phyloP scores from a whole-genome alignment of 1,140 invertebrate genomes.

The Druon quercuslanigerum region DNA sequence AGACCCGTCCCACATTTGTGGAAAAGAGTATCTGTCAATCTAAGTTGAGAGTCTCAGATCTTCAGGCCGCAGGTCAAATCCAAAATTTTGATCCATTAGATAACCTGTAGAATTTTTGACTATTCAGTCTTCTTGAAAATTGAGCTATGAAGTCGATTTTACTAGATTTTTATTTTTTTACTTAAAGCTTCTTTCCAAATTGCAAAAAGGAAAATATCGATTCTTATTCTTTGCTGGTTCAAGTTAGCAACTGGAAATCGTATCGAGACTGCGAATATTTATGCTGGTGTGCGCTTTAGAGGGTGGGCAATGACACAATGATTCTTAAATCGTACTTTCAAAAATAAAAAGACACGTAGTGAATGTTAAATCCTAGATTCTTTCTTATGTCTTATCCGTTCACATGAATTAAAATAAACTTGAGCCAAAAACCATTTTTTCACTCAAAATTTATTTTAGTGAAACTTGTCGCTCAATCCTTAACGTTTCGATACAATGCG shows the following conservation, averaged over 20 bases:
- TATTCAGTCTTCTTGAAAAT: not conserved
- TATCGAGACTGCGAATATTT: not conserved
- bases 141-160: no score
- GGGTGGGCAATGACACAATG: not conserved
- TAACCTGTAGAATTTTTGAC: no score
- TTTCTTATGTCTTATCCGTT: no score
- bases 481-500: no score
- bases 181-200: no score
- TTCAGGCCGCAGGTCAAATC: constrained; percentile 50
- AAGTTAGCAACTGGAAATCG: not conserved
- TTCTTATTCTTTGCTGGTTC: not conserved
- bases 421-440: no score
- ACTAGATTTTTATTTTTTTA: not conserved
- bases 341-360: no score
- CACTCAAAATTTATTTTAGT: no score
- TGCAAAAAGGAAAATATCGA: not conserved
- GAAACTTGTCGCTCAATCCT: no score
- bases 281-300: not conserved
- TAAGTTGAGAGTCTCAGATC: constrained; percentile 45
- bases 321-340: not conserved
- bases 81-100: constrained; percentile 66
- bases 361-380: no score
- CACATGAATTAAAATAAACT: no score
- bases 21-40: constrained; percentile 35
- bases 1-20: constrained; percentile 10